These are phyloP conservation scores for Elymnias hypermnestra DNA, from an alignment of 1,140 invertebrate species.

Conservation along the genomic window DNA sequence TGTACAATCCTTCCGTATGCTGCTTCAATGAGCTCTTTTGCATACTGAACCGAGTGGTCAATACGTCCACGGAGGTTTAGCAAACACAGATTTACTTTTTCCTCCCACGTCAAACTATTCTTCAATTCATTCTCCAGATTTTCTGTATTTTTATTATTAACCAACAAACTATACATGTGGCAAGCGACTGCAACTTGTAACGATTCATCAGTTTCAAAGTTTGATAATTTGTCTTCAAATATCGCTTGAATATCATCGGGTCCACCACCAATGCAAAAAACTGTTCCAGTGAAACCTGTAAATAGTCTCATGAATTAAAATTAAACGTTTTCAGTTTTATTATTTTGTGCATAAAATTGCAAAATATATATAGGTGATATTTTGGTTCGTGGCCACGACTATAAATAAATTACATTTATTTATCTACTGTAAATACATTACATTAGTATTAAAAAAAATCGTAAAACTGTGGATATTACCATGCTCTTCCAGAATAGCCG, in stretches of 20 bases:
- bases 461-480: conserved; percentile 35
- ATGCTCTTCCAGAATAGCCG: conserved; percentile 41
- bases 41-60: conserved; percentile 44
- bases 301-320: too few species aligned
- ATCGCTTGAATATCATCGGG: conserved; percentile 31
- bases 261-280: conserved; percentile 41
- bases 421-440: too few species aligned
- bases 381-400: too few species aligned
- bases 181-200: conserved; percentile 32
- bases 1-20: conserved; percentile 30
- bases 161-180: conserved; percentile 38
- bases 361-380: too few species aligned
- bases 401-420: too few species aligned
- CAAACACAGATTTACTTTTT: conserved; percentile 33
- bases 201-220: conserved; percentile 27
- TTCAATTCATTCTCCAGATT: conserved; percentile 18
- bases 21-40: conserved; percentile 29
- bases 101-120: conserved; percentile 25
- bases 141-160: conserved; percentile 3
- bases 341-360: background rate
- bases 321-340: too few species aligned
- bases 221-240: conserved; percentile 28
- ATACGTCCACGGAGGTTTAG: conserved; percentile 31
- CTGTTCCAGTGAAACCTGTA: conserved; percentile 41
- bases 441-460: too few species aligned